Evolutionary conservation across 2,797 vertebrate genomes (phyloP), one percentile per base, ranked within the genome.

Genomic region (Todus mexicanus): DNA sequence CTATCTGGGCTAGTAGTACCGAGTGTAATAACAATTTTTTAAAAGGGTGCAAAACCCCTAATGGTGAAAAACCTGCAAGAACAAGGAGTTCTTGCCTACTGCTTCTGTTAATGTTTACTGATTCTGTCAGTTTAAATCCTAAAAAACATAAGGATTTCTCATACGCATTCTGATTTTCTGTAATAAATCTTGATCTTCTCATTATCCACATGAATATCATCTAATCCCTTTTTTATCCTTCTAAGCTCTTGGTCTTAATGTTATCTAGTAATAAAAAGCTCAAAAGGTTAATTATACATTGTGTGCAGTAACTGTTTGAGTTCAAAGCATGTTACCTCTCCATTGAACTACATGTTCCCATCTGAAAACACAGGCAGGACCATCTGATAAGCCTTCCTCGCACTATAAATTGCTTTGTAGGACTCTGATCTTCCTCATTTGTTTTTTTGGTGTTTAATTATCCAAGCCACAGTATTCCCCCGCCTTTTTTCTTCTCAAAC

Each of bases 181-280:
- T 63, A 76, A 73, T 79, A 73, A 88, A 78, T 17, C 71, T 66
- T 29, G 33, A 90, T 92, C 63, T 86, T 56, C 65, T 94, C 79
- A 60, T 91, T 61, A 92, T 53, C 64, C 38, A 43, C 50, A 9
- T 7, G 21, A 84, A 53, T 76, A 37, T 73, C 31, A 23, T 6
- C 31, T 33, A 70, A 95, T 86, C 53, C 22, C 15, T 11, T 38
- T 87, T 59, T 69, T 29, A 84, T 66, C 82, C 76, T 81, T 26
- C 53, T 59, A 43, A 91, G 66, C 25, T 50, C 31, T 73, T 43
- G 18, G 8, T 23, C 60, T 84, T 66, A 22, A 37, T 29, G 37
- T 35, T 57, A 14, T 7, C 37, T 25, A 20, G 18, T 4, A 12
- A 51, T n/a, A 48, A 59, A 60, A 73, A 90, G 16, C 87, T 86